Evolutionary conservation across 2,797 vertebrate genomes (phyloP).

Genomic region (Enteromius fasciolatus): DNA sequence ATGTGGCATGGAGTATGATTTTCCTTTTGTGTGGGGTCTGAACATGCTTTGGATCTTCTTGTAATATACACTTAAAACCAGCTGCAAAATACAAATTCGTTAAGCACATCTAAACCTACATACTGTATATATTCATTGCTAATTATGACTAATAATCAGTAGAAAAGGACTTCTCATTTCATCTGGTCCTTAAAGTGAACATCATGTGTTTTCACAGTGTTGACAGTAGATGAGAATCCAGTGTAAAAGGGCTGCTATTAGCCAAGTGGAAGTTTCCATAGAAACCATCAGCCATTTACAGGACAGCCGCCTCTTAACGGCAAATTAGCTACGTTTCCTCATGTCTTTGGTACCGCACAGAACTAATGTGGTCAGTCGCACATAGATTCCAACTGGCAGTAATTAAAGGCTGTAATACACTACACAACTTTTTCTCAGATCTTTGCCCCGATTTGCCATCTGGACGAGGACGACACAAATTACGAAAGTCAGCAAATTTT

Average conservation of each 20-base stretch:
- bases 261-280: constrained; percentile 49
- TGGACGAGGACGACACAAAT: neutral
- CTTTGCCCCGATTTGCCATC: neutral
- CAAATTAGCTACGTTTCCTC: neutral
- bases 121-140: constrained; percentile 1
- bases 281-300: constrained; percentile 40
- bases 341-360: constrained; percentile 10
- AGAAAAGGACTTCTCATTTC: constrained; percentile 9
- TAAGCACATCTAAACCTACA: neutral
- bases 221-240: constrained; percentile 42
- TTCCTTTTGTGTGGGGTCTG: neutral
- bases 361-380: neutral
- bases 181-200: constrained; percentile 25
- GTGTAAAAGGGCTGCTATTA: constrained; percentile 49
- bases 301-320: constrained; percentile 20
- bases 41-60: constrained; percentile 4
- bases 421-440: neutral
- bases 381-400: neutral
- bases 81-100: neutral
- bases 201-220: constrained; percentile 53
- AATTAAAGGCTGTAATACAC: constrained; percentile 12
- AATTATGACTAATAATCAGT: constrained; percentile 39
- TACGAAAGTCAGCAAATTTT: neutral
- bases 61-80: neutral
- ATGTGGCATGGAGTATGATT: neutral